phyloP scores from a whole-genome alignment of 2,888 invertebrate genomes.

The Tridacna gigas region DNA sequence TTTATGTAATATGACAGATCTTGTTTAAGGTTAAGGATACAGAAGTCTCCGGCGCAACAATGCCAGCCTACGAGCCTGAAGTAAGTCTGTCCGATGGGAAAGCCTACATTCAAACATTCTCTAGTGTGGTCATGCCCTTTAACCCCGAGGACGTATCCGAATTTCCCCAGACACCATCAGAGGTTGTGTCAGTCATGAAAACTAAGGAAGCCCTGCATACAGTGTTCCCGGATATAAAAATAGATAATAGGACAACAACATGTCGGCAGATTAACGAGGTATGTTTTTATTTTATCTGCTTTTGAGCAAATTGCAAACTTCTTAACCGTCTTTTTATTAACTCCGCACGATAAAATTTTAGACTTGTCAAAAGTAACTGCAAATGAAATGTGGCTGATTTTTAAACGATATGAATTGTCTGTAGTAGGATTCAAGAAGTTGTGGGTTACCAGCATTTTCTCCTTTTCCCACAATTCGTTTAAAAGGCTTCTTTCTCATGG shows the following conservation, averaged over 20 bases:
- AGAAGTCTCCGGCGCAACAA: conserved; percentile 33
- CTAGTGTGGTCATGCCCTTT: conserved; percentile 53
- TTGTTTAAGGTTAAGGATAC: conserved; percentile 44
- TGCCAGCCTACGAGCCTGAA: conserved; percentile 49
- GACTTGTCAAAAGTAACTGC: too few species aligned
- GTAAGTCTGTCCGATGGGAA: conserved; percentile 20
- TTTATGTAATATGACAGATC: background rate
- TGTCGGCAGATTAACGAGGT: conserved; percentile 71
- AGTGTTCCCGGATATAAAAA: conserved; percentile 49
- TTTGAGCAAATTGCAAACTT: too few species aligned
- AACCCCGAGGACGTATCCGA: conserved; percentile 66
- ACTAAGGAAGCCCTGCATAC: conserved; percentile 56
- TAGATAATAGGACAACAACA: conserved; percentile 37
- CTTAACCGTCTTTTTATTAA: too few species aligned
- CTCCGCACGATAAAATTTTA: too few species aligned
- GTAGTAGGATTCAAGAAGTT: too few species aligned
- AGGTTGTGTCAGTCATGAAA: conserved; percentile 66
- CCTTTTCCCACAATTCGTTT: too few species aligned
- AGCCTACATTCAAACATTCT: conserved; percentile 58
- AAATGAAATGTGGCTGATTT: too few species aligned
- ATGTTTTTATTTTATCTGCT: background rate
- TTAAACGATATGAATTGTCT: too few species aligned
- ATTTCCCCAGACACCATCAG: conserved; percentile 58
- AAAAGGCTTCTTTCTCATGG: too few species aligned
- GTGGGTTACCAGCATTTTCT: too few species aligned